Percentiles rank a stretch among this genome's conserved stretches.
These are phyloP conservation scores for Craniophora ligustri DNA, from an alignment of 2,888 invertebrate species.

Conservation along the genomic window DNA sequence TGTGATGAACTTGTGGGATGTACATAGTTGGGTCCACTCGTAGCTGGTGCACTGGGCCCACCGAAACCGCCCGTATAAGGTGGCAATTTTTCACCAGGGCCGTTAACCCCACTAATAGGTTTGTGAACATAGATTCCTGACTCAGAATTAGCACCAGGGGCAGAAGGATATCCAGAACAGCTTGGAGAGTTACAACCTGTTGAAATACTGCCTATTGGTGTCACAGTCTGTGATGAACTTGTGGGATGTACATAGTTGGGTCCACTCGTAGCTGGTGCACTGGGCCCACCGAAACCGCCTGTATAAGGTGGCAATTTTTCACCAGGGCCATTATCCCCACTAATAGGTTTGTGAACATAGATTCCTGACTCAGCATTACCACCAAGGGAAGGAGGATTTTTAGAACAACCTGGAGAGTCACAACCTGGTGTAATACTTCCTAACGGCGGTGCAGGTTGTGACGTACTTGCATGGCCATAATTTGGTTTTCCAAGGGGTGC, in stretches of 20 bases:
- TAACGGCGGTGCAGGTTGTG: slow-evolving; percentile 12
- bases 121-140: slow-evolving; percentile 9
- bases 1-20: slow-evolving; percentile 13
- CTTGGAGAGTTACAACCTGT: slow-evolving; percentile 40
- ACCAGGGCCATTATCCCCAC: not conserved
- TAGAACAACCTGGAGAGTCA: slow-evolving; percentile 40
- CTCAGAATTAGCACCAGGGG: slow-evolving; percentile 6
- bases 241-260: slow-evolving; percentile 16
- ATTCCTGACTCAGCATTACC: slow-evolving; percentile 3
- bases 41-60: slow-evolving; percentile 27
- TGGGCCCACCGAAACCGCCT: slow-evolving; percentile 47
- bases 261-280: slow-evolving; percentile 8
- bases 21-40: slow-evolving; percentile 14
- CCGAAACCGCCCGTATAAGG: slow-evolving; percentile 47
- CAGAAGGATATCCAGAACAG: slow-evolving; percentile 28
- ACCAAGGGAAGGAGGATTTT: slow-evolving; percentile 14
- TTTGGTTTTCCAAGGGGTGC: slow-evolving; percentile 17
- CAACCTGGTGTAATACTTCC: slow-evolving; percentile 28
- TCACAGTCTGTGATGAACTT: slow-evolving; percentile 10
- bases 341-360: slow-evolving; percentile 8
- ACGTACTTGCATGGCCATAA: slow-evolving; percentile 11
- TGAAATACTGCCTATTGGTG: slow-evolving; percentile 12
- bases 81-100: slow-evolving; percentile 33
- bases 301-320: slow-evolving; percentile 43
- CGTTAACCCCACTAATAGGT: slow-evolving; percentile 1